Conservation (phyloP, 2,888 invertebrate species). For the Tipula unca region DNA sequence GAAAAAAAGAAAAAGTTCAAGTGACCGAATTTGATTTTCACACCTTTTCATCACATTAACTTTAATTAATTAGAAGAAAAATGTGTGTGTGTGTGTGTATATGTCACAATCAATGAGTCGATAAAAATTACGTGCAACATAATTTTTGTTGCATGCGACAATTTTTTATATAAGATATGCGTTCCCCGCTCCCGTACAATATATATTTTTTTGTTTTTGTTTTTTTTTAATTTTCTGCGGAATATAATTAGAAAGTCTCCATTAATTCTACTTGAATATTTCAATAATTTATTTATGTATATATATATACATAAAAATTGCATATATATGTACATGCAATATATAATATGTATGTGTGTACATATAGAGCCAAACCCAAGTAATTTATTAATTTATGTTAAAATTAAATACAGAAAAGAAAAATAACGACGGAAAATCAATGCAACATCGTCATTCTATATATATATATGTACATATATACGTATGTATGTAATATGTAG, state of each 20-base stretch:
- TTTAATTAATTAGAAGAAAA: background rate
- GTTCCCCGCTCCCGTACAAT: too few species aligned
- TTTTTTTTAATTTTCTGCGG: background rate
- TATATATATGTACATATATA: background rate
- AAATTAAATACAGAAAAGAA: background rate
- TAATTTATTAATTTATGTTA: constrained; percentile 8
- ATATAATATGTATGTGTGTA: too few species aligned
- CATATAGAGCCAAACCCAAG: background rate
- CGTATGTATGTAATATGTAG: too few species aligned
- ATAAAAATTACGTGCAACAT: constrained; percentile 2
- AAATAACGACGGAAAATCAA: background rate
- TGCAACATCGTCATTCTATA: background rate
- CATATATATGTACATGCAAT: background rate
- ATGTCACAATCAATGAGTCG: background rate
- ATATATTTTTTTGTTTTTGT: background rate
- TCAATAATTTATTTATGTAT: background rate
- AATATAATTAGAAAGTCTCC: background rate
- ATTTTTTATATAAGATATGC: too few species aligned
- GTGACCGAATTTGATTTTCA: constrained; percentile 14
- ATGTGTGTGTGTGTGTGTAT: background rate
- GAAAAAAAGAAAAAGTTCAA: background rate
- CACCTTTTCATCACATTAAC: constrained; percentile 2
- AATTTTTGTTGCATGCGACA: background rate
- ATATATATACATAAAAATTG: background rate
- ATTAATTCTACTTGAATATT: background rate